A percentile compares a stretch with the other conserved stretches of the same genome.
phyloP scores from a whole-genome alignment of 2,888 invertebrate genomes.

The Gasteruption jaculator region DNA sequence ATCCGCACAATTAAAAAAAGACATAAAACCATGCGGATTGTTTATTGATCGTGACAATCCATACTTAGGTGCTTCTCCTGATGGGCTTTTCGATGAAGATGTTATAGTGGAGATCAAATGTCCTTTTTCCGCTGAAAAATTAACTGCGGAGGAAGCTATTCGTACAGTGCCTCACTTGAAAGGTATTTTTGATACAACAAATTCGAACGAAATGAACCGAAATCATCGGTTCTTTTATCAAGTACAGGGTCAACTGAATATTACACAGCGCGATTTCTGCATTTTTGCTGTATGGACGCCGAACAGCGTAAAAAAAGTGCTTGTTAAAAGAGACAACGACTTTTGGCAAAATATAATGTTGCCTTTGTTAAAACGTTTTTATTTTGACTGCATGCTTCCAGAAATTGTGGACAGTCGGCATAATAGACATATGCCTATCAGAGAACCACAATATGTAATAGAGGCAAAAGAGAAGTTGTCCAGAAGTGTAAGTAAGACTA shows the following conservation, averaged over 20 bases:
- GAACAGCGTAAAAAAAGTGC: conserved; percentile 15
- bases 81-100: conserved; percentile 26
- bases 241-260: conserved; percentile 27
- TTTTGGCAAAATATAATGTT: conserved; percentile 24
- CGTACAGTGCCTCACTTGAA: no score
- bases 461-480: conserved; percentile 10
- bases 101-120: no score
- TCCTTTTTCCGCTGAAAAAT: no score
- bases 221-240: conserved; percentile 23
- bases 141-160: no score
- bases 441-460: conserved; percentile 19
- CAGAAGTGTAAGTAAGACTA: neutral
- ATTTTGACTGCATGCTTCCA: conserved; percentile 19
- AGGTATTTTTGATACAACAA: conserved; percentile 4
- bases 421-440: conserved; percentile 24
- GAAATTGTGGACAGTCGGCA: conserved; percentile 26
- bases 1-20: conserved; percentile 14
- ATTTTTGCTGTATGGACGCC: conserved; percentile 22
- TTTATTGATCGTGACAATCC: conserved; percentile 27
- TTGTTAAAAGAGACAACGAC: conserved; percentile 17
- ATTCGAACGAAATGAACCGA: conserved; percentile 16
- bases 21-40: conserved; percentile 25
- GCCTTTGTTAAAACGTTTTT: conserved; percentile 18
- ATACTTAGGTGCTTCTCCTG: no score
- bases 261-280: conserved; percentile 20